These are phyloP conservation scores for Pheosia gnoma DNA, from an alignment of 2,888 invertebrate genomes.

Conservation along the genomic window DNA sequence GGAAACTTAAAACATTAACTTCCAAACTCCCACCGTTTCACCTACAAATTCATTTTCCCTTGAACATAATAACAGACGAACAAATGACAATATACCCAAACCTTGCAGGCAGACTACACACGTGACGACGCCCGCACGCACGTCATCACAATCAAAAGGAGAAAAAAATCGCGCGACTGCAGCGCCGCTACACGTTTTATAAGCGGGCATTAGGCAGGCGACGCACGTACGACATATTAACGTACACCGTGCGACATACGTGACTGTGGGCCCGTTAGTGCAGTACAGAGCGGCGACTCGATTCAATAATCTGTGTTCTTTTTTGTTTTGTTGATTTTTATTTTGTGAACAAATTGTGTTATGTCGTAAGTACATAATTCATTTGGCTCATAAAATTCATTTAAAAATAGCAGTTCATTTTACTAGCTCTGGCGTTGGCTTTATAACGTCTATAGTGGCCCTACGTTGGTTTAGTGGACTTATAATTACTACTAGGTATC, in stretches of 20 bases:
- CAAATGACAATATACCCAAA: neutral
- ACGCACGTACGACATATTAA: constrained; percentile 75
- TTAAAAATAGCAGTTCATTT: too few species aligned
- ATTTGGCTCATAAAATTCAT: too few species aligned
- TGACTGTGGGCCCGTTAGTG: constrained; percentile 47
- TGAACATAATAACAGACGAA: neutral
- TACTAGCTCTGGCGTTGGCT: too few species aligned
- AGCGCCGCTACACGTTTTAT: constrained; percentile 58
- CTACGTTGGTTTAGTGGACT: too few species aligned
- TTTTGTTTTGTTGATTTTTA: constrained; percentile 44
- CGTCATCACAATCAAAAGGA: constrained; percentile 69
- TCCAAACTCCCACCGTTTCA: neutral
- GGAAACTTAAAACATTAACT: too few species aligned
- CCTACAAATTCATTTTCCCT: neutral
- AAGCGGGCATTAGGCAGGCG: constrained; percentile 63
- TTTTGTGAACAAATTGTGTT: constrained; percentile 14
- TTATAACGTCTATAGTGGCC: too few species aligned
- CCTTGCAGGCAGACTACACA: neutral
- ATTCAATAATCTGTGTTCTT: constrained; percentile 63
- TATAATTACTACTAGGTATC: too few species aligned
- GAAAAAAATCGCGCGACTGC: constrained; percentile 66
- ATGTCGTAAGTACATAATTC: neutral
- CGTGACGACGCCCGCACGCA: constrained; percentile 6
- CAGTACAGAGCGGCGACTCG: constrained; percentile 46
- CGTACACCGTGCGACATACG: constrained; percentile 72